Percentiles rank a stretch among this genome's conserved stretches.
phyloP scores from a whole-genome alignment of 2,113 vertebrate species.

The Phalacrocorax brasilianus region DNA sequence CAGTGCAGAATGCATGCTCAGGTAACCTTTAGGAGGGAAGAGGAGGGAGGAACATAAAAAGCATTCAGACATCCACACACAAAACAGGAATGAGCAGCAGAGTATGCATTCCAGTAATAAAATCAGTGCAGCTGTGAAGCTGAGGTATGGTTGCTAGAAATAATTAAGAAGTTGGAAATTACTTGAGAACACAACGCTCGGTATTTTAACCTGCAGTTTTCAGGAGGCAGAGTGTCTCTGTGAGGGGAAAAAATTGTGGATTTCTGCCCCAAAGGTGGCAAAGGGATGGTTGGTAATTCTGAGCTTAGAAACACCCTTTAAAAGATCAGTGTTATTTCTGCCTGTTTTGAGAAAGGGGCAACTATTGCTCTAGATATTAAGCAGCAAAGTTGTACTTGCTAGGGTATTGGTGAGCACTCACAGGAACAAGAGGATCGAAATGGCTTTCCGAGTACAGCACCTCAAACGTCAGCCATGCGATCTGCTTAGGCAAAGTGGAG shows the following conservation, averaged over 20 bases:
- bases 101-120: neutral
- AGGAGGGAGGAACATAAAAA: neutral
- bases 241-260: too few relatives aligned
- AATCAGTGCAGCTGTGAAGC: neutral
- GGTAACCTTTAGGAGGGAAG: conserved; percentile 65
- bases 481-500: neutral
- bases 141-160: neutral
- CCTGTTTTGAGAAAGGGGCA: neutral
- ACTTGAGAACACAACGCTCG: rapidly evolving
- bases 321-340: neutral
- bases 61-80: neutral
- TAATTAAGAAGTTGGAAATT: neutral
- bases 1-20: conserved; percentile 80
- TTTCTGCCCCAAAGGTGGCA: neutral
- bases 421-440: neutral
- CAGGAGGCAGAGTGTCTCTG: neutral
- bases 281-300: neutral
- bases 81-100: neutral
- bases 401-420: neutral
- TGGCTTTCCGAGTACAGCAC: neutral
- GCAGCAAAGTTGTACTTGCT: neutral
- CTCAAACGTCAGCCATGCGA: neutral
- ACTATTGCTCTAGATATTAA: neutral
- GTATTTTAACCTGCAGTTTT: neutral
- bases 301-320: neutral